Conservation (phyloP, 92 coral and sea anemone genomes). For the Bergia puertoricense region DNA sequence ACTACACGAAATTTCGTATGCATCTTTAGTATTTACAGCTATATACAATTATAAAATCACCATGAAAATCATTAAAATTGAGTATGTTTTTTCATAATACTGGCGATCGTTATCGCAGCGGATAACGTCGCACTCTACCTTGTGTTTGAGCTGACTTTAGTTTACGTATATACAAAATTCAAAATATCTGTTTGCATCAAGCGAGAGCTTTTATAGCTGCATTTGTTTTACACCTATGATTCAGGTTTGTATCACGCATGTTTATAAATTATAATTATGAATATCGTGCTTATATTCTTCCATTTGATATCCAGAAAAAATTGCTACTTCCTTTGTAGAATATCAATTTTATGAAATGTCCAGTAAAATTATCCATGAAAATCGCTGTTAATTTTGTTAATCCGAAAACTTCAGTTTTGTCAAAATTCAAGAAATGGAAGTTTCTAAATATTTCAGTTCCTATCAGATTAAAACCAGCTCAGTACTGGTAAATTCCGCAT, state of each 20-base stretch:
- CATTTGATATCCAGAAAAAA: no score
- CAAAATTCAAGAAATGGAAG: no score
- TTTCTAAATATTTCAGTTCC: no score
- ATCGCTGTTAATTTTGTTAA: no score
- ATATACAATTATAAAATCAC: background rate
- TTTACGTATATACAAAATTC: background rate
- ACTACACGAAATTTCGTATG: background rate
- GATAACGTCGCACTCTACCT: background rate
- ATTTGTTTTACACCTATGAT: background rate
- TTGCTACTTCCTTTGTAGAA: no score
- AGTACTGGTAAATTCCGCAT: no score
- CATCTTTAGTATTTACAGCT: background rate
- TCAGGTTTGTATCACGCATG: background rate
- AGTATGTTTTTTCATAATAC: background rate
- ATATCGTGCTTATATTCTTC: background rate
- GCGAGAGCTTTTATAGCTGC: background rate
- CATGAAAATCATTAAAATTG: background rate
- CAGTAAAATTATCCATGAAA: no score
- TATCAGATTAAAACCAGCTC: no score
- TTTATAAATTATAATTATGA: no score
- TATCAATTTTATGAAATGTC: no score
- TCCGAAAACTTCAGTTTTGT: no score
- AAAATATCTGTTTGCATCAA: background rate
- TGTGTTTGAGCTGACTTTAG: background rate
- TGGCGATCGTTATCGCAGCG: no score